phyloP scores from a whole-genome alignment of 2,888 invertebrate species.

The Diplolepis rosae region DNA sequence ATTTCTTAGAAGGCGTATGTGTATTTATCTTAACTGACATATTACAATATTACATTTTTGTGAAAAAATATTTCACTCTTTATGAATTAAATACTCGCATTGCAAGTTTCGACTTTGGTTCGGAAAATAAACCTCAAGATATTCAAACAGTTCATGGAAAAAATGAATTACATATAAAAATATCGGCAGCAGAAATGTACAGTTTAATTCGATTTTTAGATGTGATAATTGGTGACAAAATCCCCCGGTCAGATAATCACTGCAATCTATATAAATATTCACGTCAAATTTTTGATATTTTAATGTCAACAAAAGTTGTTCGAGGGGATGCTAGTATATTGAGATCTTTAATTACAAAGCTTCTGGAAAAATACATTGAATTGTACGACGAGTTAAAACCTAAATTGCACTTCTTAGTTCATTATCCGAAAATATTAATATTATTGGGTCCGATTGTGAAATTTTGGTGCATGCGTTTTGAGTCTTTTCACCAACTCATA shows the following conservation, averaged over 20 bases:
- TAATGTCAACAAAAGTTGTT: constrained; percentile 31
- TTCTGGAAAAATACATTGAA: constrained; percentile 20
- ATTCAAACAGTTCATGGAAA: constrained; percentile 17
- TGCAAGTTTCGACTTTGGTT: constrained; percentile 33
- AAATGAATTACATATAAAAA: background rate
- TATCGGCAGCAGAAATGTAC: constrained; percentile 33
- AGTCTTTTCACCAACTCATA: constrained; percentile 23
- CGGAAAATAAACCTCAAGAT: constrained; percentile 31
- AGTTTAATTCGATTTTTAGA: constrained; percentile 36
- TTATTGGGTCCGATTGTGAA: constrained; percentile 34
- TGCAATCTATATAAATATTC: constrained; percentile 37
- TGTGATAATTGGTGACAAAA: constrained; percentile 38
- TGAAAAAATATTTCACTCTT: constrained; percentile 36
- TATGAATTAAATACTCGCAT: constrained; percentile 32
- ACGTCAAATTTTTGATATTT: constrained; percentile 37
- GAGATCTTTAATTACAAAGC: constrained; percentile 27
- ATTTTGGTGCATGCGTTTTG: constrained; percentile 37
- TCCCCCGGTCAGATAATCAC: constrained; percentile 33
- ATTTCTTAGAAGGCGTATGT: constrained; percentile 40
- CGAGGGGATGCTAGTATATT: constrained; percentile 22
- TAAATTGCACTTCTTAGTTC: constrained; percentile 32
- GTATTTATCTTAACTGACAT: constrained; percentile 34
- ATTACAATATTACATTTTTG: constrained; percentile 32
- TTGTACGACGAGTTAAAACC: constrained; percentile 39
- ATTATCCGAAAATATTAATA: constrained; percentile 30